A percentile compares a stretch with the other conserved stretches of the same genome.
phyloP scores from a whole-genome alignment of 2,797 vertebrate genomes.

The Siniperca undulata region DNA sequence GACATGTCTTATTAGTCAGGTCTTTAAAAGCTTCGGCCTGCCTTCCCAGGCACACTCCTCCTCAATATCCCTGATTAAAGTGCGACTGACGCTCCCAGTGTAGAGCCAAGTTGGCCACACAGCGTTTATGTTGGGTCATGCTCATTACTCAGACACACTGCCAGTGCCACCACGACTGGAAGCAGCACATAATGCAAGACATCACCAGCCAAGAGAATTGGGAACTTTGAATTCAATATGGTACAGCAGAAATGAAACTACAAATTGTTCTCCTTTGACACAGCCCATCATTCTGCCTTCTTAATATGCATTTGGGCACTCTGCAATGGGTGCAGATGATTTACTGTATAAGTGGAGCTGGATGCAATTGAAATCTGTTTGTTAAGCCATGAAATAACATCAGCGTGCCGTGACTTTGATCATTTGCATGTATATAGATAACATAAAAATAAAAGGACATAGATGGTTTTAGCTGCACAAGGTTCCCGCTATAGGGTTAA shows the following conservation, averaged over 20 bases:
- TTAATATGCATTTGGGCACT: constrained; percentile 59
- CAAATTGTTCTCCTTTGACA: constrained; percentile 74
- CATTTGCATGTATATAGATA: constrained; percentile 69
- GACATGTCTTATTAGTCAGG: constrained; percentile 84
- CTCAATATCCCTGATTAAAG: constrained; percentile 86
- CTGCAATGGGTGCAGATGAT: constrained; percentile 51
- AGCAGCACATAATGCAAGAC: constrained; percentile 62
- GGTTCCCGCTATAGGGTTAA: constrained; percentile 1
- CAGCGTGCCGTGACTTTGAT: constrained; percentile 44
- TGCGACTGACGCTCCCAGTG: constrained; percentile 72
- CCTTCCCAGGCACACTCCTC: constrained; percentile 75
- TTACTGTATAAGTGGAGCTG: constrained; percentile 54
- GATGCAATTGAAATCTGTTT: constrained; percentile 59
- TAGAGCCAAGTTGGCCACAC: constrained; percentile 81
- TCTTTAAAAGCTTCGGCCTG: constrained; percentile 82
- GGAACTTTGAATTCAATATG: constrained; percentile 70
- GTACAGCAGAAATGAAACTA: constrained; percentile 64
- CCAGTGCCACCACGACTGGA: constrained; percentile 56
- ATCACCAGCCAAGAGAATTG: constrained; percentile 59
- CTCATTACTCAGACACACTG: constrained; percentile 81
- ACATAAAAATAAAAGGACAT: constrained; percentile 48
- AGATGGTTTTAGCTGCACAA: constrained; percentile 16
- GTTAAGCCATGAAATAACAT: constrained; percentile 60
- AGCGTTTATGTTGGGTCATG: constrained; percentile 82
- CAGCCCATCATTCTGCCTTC: constrained; percentile 46